These are phyloP conservation scores for Dyspetes luteomarginatus DNA, from an alignment of 2,888 invertebrate species.

Conservation along the genomic window DNA sequence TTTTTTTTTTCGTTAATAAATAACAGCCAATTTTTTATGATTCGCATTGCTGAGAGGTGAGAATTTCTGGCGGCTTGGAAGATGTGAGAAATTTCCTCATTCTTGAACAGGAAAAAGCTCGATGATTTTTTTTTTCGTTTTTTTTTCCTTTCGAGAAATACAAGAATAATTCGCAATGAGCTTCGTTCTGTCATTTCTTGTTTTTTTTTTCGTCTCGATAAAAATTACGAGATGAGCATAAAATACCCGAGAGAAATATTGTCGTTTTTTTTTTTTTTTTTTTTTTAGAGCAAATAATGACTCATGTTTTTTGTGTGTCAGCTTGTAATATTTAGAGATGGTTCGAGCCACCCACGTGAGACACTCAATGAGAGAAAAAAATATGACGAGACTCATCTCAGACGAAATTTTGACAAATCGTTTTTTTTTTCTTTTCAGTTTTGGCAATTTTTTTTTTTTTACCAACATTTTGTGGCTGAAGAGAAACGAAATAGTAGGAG, in stretches of 20 bases:
- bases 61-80: slow-evolving; percentile 23
- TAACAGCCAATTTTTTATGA: slow-evolving; percentile 46
- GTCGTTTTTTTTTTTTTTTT: no score
- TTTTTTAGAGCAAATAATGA: slow-evolving; percentile 59
- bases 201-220: background rate
- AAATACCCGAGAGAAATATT: no score
- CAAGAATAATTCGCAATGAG: background rate
- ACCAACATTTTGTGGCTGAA: background rate
- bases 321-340: slow-evolving; percentile 11
- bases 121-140: background rate
- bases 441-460: background rate
- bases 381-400: background rate
- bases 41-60: slow-evolving; percentile 49
- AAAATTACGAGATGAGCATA: background rate
- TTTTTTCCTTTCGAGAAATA: background rate
- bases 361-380: background rate
- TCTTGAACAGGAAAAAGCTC: background rate
- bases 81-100: slow-evolving; percentile 5
- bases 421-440: background rate
- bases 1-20: background rate
- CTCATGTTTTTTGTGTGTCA: slow-evolving; percentile 34
- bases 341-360: slow-evolving; percentile 8
- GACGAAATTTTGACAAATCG: background rate
- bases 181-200: background rate
- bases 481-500: background rate